Percentiles rank a stretch among this genome's conserved stretches.
These are phyloP conservation scores for Thalassoma bifasciatum DNA, from an alignment of 2,113 vertebrate genomes.

Conservation along the genomic window DNA sequence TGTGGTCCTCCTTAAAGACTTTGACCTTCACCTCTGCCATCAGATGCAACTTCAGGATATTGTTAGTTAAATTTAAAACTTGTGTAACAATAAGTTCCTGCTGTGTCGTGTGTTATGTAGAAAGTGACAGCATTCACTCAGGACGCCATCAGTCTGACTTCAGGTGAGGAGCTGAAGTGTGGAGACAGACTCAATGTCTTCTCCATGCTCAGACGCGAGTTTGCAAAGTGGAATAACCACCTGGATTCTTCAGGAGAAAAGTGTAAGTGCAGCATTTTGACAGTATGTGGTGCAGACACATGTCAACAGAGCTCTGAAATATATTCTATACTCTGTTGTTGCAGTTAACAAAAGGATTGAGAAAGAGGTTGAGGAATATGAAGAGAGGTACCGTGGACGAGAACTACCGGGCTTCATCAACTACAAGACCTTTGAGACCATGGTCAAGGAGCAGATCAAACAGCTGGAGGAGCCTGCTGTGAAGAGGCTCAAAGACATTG, in stretches of 20 bases:
- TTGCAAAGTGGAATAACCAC: constrained; percentile 66
- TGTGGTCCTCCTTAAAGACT: too few relatives aligned
- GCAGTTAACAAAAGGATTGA: constrained; percentile 73
- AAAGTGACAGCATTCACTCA: constrained; percentile 85
- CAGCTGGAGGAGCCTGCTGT: constrained; percentile 86
- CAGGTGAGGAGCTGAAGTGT: constrained; percentile 84
- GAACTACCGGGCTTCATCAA: constrained; percentile 89
- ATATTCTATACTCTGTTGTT: constrained; percentile 32
- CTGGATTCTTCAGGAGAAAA: constrained; percentile 27
- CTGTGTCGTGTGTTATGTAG: constrained; percentile 62
- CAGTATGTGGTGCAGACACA: not conserved
- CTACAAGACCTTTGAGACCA: constrained; percentile 87
- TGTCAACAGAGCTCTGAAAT: constrained; percentile 1
- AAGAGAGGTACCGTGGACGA: constrained; percentile 84
- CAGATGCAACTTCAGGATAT: not conserved
- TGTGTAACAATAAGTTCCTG: not conserved
- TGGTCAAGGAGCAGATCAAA: constrained; percentile 84
- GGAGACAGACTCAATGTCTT: constrained; percentile 75
- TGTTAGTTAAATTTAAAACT: not conserved
- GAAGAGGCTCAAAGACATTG: constrained; percentile 70
- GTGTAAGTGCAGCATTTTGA: constrained; percentile 75
- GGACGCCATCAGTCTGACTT: constrained; percentile 64
- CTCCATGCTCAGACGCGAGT: constrained; percentile 80
- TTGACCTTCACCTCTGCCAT: not conserved
- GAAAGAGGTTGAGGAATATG: constrained; percentile 70